Conservation (phyloP, 2,113 vertebrate species). For the Holacanthus passer region DNA sequence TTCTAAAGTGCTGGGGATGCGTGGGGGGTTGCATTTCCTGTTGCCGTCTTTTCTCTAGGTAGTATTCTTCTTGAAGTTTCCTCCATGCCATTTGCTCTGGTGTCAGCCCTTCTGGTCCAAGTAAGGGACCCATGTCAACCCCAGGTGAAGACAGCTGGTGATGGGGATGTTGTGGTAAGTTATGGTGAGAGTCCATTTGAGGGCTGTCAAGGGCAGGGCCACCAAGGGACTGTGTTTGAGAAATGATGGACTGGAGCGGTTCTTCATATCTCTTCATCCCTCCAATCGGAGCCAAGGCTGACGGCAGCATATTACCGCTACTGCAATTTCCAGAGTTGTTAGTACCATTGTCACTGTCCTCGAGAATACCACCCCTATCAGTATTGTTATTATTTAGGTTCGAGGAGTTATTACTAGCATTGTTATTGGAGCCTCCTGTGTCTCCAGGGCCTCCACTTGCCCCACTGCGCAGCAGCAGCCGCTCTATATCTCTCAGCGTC, state of each 20-base stretch:
- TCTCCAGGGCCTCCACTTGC: slow-evolving; percentile 84
- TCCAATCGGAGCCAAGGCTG: slow-evolving; percentile 64
- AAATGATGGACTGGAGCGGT: slow-evolving; percentile 95
- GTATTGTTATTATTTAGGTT: slow-evolving; percentile 75
- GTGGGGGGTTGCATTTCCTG: slow-evolving; percentile 91
- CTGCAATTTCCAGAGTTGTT: slow-evolving; percentile 70
- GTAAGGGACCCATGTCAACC: slow-evolving; percentile 90
- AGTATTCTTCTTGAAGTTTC: slow-evolving; percentile 97
- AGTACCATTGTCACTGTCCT: slow-evolving; percentile 70
- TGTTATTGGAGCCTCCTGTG: slow-evolving; percentile 76
- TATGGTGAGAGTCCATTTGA: slow-evolving; percentile 79
- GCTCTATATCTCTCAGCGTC: slow-evolving; percentile 95
- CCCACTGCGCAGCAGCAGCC: slow-evolving; percentile 90
- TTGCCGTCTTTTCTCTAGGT: slow-evolving; percentile 94
- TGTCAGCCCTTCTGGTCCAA: slow-evolving; percentile 93
- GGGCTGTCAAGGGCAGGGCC: slow-evolving; percentile 88
- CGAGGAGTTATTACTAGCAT: slow-evolving; percentile 69
- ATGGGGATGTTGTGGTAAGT: slow-evolving; percentile 79
- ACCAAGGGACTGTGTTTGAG: slow-evolving; percentile 93
- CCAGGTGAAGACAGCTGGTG: slow-evolving; percentile 85
- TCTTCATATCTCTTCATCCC: slow-evolving; percentile 94
- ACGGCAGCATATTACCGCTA: slow-evolving; percentile 68
- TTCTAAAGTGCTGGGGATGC: slow-evolving; percentile 90
- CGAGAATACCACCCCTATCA: slow-evolving; percentile 76
- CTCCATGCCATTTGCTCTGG: slow-evolving; percentile 97